Evolutionary conservation across 2,113 vertebrate genomes (phyloP).

Genomic region (Caranx ignobilis): DNA sequence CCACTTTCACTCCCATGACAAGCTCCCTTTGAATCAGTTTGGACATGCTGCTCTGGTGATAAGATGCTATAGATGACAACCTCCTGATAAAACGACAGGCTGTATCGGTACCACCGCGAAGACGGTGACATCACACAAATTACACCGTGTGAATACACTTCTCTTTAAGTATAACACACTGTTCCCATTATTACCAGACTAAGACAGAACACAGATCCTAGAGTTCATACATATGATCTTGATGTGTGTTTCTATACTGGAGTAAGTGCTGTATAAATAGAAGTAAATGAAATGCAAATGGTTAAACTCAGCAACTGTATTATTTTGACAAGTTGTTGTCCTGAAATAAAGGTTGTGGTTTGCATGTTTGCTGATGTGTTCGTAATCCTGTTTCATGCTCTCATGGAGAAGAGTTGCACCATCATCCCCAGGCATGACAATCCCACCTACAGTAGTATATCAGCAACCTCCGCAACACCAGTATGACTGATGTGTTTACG

Average conservation of each 20-base stretch:
- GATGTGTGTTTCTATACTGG: not conserved
- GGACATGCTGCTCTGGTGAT: constrained; percentile 13
- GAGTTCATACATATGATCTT: not conserved
- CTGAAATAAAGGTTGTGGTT: constrained; percentile 63
- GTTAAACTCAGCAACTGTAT: constrained; percentile 34
- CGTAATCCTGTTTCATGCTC: constrained; percentile 83
- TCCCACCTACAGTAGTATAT: constrained; percentile 77
- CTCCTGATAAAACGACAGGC: constrained; percentile 14
- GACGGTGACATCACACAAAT: constrained; percentile 41
- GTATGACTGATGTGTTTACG: constrained; percentile 80
- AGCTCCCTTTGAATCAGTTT: constrained; percentile 32
- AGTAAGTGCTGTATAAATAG: not conserved
- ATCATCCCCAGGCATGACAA: constrained; percentile 75
- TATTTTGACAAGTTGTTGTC: constrained; percentile 63
- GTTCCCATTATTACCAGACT: not conserved
- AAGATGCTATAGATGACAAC: constrained; percentile 29
- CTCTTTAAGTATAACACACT: constrained; percentile 1
- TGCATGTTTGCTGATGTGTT: constrained; percentile 74
- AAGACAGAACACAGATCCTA: not conserved
- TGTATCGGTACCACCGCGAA: constrained; percentile 13
- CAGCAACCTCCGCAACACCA: constrained; percentile 72
- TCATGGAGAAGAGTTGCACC: constrained; percentile 71
- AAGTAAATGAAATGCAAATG: constrained; percentile 38
- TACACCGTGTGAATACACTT: constrained; percentile 32
- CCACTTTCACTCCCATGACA: constrained; percentile 46